Evolutionary conservation across 2,888 invertebrate genomes (phyloP).

Genomic region (Gymnosoma rotundatum): DNA sequence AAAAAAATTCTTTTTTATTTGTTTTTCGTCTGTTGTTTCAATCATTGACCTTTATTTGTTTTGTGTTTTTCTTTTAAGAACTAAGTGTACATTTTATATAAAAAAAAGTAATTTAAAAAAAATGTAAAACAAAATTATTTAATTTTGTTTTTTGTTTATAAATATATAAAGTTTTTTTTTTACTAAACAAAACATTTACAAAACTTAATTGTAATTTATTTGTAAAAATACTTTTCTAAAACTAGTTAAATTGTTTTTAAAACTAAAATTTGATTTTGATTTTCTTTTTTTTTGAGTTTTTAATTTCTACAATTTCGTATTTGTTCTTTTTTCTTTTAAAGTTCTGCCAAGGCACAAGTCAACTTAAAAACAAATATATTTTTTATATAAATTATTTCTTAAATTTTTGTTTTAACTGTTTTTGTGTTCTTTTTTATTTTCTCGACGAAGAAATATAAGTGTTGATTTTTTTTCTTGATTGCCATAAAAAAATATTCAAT

Average conservation of each 20-base stretch:
- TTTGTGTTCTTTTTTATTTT: conserved; percentile 30
- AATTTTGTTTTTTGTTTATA: conserved; percentile 52
- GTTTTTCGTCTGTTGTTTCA: conserved; percentile 65
- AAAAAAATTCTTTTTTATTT: conserved; percentile 29
- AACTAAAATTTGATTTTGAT: conserved; percentile 43
- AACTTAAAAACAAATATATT: conserved; percentile 80
- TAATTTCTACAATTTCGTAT: conserved; percentile 6
- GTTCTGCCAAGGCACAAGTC: conserved; percentile 82
- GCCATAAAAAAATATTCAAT: conserved; percentile 34
- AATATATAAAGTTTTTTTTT: conserved; percentile 54
- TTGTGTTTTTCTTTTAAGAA: conserved; percentile 64
- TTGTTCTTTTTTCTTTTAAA: conserved; percentile 44
- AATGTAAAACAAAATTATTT: conserved; percentile 18
- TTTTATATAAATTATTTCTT: neutral
- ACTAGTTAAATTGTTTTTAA: conserved; percentile 52
- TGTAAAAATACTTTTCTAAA: conserved; percentile 54
- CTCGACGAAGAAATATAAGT: conserved; percentile 68
- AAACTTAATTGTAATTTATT: conserved; percentile 29
- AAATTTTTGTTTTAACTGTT: conserved; percentile 13
- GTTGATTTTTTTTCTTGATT: conserved; percentile 57
- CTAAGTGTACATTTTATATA: conserved; percentile 62
- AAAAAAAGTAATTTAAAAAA: conserved; percentile 38
- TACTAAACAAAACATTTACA: conserved; percentile 63
- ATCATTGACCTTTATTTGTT: conserved; percentile 80
- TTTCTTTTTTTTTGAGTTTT: conserved; percentile 48